phyloP scores from a whole-genome alignment of 2,113 vertebrate genomes.

The Coregonus clupeaformis region DNA sequence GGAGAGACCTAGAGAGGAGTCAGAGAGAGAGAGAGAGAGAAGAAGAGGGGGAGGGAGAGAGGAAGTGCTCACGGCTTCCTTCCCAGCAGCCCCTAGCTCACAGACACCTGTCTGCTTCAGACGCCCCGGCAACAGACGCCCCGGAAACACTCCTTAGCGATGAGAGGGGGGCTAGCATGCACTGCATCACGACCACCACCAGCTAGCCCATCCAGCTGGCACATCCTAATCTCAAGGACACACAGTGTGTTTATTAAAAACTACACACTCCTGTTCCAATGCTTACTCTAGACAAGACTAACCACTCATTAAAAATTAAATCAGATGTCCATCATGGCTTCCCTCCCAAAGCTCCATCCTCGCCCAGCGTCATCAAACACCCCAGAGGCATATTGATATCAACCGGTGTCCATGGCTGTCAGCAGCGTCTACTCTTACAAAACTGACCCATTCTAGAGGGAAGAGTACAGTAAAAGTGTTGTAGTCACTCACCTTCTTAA shows the following conservation, averaged over 20 bases:
- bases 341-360: conserved; percentile 26
- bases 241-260: conserved; percentile 1
- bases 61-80: conserved; percentile 18
- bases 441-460: background rate
- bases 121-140: conserved; percentile 41
- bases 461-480: background rate
- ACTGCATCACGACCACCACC: conserved; percentile 15
- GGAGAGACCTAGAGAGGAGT: background rate
- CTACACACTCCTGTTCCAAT: conserved; percentile 4
- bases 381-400: conserved; percentile 18
- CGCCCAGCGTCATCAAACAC: background rate
- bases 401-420: conserved; percentile 10
- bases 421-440: background rate
- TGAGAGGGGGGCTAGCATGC: background rate
- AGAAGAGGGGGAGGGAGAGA: background rate
- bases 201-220: background rate
- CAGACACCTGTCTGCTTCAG: conserved; percentile 62
- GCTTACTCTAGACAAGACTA: background rate
- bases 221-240: conserved; percentile 58
- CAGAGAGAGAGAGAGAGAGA: accelerated
- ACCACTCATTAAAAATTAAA: background rate
- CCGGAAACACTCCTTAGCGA: conserved; percentile 31
- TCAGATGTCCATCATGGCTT: conserved; percentile 12
- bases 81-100: background rate
- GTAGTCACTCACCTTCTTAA: conserved; percentile 83